phyloP scores from a whole-genome alignment of 1,140 invertebrate species.

The Globodera ellingtonae region DNA sequence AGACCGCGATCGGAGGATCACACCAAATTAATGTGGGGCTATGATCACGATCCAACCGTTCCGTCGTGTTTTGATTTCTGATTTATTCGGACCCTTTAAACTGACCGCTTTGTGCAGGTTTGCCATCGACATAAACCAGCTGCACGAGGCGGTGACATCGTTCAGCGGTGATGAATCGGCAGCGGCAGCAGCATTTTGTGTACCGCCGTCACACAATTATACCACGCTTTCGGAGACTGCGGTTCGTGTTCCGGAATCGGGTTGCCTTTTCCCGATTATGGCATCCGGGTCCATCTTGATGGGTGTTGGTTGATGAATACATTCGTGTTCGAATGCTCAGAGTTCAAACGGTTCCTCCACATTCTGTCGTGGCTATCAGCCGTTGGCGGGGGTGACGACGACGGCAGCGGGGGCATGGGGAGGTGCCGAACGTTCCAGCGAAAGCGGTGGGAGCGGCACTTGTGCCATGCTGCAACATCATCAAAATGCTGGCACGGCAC shows the following conservation, averaged over 20 bases:
- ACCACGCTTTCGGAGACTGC: neutral
- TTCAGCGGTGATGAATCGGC: neutral
- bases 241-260: neutral
- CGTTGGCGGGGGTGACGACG: neutral
- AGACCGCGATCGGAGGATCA: no score
- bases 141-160: neutral
- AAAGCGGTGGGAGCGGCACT: conserved; percentile 1
- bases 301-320: neutral
- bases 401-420: neutral
- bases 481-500: neutral
- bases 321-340: neutral
- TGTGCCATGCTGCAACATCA: neutral
- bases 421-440: neutral
- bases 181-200: neutral
- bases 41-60: neutral
- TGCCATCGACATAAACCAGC: neutral
- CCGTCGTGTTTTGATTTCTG: neutral
- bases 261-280: no score
- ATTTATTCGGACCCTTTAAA: neutral
- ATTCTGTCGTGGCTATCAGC: neutral
- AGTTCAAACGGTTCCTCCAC: neutral
- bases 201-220: neutral
- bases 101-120: neutral
- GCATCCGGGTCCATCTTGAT: no score
- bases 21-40: no score